phyloP scores from a whole-genome alignment of 2,797 vertebrate genomes.

The Anisognathus igniventris region DNA sequence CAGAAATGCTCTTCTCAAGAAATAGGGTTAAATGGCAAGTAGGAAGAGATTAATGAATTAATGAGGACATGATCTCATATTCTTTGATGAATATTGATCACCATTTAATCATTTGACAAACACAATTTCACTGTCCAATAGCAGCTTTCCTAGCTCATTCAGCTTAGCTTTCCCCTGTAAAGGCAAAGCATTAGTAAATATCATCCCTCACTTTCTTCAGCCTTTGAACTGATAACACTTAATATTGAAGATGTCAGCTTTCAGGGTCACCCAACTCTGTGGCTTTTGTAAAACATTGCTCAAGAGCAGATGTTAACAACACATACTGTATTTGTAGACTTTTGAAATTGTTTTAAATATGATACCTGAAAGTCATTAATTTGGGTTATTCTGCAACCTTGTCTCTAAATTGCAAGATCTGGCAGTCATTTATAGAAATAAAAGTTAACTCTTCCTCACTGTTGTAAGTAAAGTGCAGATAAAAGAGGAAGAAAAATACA shows the following conservation, averaged over 20 bases:
- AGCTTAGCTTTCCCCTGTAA: background rate
- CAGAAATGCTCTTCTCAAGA: background rate
- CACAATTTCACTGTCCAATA: background rate
- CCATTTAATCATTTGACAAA: background rate
- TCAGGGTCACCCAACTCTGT: background rate
- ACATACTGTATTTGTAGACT: background rate
- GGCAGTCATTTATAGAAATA: background rate
- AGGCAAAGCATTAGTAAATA: rapidly evolving
- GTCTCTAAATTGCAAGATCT: background rate
- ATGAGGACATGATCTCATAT: background rate
- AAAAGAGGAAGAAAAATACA: background rate
- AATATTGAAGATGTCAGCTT: background rate
- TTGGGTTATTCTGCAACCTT: background rate
- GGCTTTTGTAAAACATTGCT: background rate
- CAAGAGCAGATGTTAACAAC: background rate
- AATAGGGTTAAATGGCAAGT: background rate
- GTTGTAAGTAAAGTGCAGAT: background rate
- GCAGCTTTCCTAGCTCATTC: background rate
- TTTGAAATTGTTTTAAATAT: background rate
- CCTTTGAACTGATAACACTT: background rate
- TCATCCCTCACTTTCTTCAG: background rate
- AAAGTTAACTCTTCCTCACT: background rate
- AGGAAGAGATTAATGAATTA: background rate
- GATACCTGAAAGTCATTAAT: background rate
- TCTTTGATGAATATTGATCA: background rate